Base-by-base conservation (phyloP, 2,888 invertebrate species). In the Watsonalla cultraria region DNA sequence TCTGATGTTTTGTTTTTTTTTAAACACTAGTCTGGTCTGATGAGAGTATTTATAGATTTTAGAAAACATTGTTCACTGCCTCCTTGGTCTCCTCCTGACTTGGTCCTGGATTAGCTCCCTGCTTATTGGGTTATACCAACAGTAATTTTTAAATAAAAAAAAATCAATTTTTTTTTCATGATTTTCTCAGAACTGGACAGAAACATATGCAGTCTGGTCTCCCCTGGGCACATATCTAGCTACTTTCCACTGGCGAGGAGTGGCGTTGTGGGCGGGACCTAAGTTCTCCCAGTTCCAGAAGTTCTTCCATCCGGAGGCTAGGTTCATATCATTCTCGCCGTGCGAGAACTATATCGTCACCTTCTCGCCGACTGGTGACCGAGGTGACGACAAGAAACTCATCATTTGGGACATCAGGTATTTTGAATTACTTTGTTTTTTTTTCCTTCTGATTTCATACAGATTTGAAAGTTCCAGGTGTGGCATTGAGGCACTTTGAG, bases 191-290 rank as follows among this genome's bases (percentile, higher is more conserved):
- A 93, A 96, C 66, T 99, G 99, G 96, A 98, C 99, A 0, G 98
- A 99, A 76, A 97, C 97, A 0, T 97, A 98, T 69, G 96, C 98
- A 0, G 95, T 96, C 68, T 99, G 99, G 99, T 99, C 99, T 0
- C 99, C 99, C 0, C 90, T 98, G 45, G 99, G 99, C 48, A 98
- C 98, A 0, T 99, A 97, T 82, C 91, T 99, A 65, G 95, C 98
- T 0, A 99, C 99, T 0, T 98, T 99, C 90, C 99, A 99, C 78
- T 95, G 95, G 84, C 93, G 96, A 60, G 99, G 99, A 54, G 97
- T 99, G 51, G 98, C 97, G 0, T 91, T 99, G 48, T 99, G 99
- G 99, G 99, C 98, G 14, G 99, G 99, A 0, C 96, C 97, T 33
- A 94, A 95, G 70, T 99, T 98, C 88, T 93, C 94, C 0, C 97